Base-by-base conservation (phyloP, 2,888 invertebrate species). In the Smittia sp. region DNA sequence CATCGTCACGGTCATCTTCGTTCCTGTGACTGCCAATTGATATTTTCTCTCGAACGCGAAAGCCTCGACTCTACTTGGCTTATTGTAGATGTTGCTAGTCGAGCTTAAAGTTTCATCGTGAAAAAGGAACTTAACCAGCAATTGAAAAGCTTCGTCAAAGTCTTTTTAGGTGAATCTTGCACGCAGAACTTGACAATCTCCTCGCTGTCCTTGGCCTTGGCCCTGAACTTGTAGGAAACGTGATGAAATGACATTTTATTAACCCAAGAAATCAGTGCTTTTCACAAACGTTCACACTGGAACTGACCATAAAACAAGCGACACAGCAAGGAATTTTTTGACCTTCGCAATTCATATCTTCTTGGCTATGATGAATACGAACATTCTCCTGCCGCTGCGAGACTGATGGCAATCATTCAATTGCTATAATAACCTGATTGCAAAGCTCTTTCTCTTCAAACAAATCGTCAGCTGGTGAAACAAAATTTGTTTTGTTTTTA, bases 151-250 rank as follows among this genome's bases (percentile, higher is more conserved):
- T 25, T 73, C 20, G 22, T 72, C 41, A 25, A 63, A 62, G 39
- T 74, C 68, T 11, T 63, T 18, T 58, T 11, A 46, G 68, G 74
- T 11, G 65, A 58, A 46, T 74, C 74, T 70, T 70, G 70, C n/a
- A 74, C 41, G 20, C 63, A 20, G n/a, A 46, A 74, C 38, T 62
- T 25, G 4, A 74, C 46, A 15, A 69, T 11, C 18, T 69, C 27
- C 3, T 74, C 68, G 4, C 69, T 38, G 24, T 74, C 32, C 9
- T 41, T n/a, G 46, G 69, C 74, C n/a, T 24, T 32, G 2, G 74
- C 74, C 0, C 18, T 25, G 18, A 74, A 74, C 13, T 18, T 54
- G 13, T 54, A 46, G 22, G 27, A 70, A 32, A 58, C 13, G 4
- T 4, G 2, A 6, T 18, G 58, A 58, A 62, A 62, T 27, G 38